phyloP scores from a whole-genome alignment of 23 tunicate species.

The Clavelina lepadiformis region DNA sequence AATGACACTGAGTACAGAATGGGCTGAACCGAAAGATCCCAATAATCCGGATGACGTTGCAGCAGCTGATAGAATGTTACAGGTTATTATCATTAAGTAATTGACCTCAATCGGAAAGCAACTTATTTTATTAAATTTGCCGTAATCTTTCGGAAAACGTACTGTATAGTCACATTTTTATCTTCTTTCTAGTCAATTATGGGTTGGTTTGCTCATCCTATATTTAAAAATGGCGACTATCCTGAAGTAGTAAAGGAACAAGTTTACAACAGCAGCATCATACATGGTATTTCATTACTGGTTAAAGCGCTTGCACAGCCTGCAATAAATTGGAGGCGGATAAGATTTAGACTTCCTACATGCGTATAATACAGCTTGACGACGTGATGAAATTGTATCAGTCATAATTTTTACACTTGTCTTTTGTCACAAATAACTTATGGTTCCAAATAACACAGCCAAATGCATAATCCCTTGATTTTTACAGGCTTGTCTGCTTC shows the following conservation, averaged over 20 bases:
- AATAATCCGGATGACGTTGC: conserved; percentile 48
- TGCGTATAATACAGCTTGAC: not conserved
- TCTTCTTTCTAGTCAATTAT: conserved; percentile 24
- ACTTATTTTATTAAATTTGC: no score
- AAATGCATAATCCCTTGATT: no score
- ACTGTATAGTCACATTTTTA: not conserved
- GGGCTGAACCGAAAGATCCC: conserved; percentile 57
- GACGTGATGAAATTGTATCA: not conserved
- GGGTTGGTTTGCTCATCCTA: conserved; percentile 79
- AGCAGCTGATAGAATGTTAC: conserved; percentile 41
- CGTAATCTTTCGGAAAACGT: no score
- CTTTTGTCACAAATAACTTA: no score
- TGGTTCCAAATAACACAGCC: no score
- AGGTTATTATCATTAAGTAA: conserved; percentile 5
- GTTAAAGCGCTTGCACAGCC: no score
- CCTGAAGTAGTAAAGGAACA: conserved; percentile 36
- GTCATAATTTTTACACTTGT: no score
- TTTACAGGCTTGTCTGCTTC: conserved; percentile 12
- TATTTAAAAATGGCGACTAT: conserved; percentile 62
- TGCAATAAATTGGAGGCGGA: not conserved
- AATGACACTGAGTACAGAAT: conserved; percentile 55
- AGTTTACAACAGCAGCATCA: conserved; percentile 31
- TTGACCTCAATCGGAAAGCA: not conserved
- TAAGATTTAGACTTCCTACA: not conserved
- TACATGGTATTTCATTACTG: conserved; percentile 4